phyloP scores from a whole-genome alignment of 2,888 invertebrate species.

The Protonemura montana region DNA sequence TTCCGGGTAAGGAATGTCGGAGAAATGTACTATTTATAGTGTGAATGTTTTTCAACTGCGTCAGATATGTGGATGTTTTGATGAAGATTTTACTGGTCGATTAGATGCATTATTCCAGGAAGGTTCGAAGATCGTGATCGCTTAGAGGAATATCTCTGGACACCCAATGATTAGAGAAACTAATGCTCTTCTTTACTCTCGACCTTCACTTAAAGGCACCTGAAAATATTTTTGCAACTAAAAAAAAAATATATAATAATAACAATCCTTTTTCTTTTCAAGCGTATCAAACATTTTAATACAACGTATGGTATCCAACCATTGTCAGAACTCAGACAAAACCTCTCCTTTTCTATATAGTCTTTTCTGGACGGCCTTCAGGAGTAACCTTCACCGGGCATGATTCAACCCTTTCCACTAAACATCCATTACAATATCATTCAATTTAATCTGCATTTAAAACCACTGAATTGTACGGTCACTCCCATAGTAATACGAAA shows the following conservation, averaged over 20 bases:
- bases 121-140: constrained; percentile 7
- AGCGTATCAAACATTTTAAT: constrained; percentile 1
- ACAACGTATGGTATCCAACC: neutral
- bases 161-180: neutral
- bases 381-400: neutral
- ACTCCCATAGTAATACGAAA: neutral
- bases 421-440: constrained; percentile 7
- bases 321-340: constrained; percentile 7
- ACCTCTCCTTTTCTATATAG: constrained; percentile 21
- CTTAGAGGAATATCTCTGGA: neutral
- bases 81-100: neutral
- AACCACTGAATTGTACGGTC: neutral
- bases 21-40: neutral
- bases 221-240: neutral
- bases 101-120: neutral
- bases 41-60: neutral
- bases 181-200: neutral
- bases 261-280: neutral
- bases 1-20: neutral
- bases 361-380: neutral
- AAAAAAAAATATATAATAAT: neutral
- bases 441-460: constrained; percentile 23
- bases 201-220: neutral
- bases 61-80: neutral
- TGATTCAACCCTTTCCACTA: constrained; percentile 25